These are phyloP conservation scores for Mimumesa dahlbomi DNA, from an alignment of 2,888 invertebrate genomes.

Conservation along the genomic window DNA sequence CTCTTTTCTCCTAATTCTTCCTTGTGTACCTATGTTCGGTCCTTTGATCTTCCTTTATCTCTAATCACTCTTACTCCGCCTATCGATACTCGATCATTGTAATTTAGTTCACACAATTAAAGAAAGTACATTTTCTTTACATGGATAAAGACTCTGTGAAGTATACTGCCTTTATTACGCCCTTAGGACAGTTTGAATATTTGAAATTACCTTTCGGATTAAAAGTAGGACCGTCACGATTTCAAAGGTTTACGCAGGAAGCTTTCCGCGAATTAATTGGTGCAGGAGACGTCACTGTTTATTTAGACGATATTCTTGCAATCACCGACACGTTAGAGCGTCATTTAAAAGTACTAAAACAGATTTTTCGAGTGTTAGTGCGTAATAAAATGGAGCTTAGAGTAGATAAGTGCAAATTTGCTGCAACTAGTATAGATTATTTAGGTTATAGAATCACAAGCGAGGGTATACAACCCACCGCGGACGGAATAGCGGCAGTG, in stretches of 20 bases:
- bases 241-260: background rate
- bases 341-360: background rate
- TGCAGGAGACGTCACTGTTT: slow-evolving; percentile 5
- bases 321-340: background rate
- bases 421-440: background rate
- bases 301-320: slow-evolving; percentile 11
- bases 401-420: slow-evolving; percentile 4
- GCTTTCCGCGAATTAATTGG: background rate
- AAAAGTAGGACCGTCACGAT: background rate
- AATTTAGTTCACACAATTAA: too few relatives aligned
- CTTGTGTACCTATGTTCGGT: too few relatives aligned
- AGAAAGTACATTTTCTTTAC: too few relatives aligned
- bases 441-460: background rate
- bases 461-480: background rate
- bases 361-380: background rate
- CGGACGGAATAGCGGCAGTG: background rate
- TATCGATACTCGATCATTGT: too few relatives aligned
- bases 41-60: too few relatives aligned
- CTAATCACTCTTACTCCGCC: too few relatives aligned
- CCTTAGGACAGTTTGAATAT: slow-evolving; percentile 7
- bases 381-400: background rate
- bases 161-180: slow-evolving; percentile 12
- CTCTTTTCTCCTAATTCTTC: too few relatives aligned
- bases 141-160: too few relatives aligned
- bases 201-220: slow-evolving; percentile 1